Conservation (phyloP, 2,113 vertebrate genomes). For the Aramus guarauna region DNA sequence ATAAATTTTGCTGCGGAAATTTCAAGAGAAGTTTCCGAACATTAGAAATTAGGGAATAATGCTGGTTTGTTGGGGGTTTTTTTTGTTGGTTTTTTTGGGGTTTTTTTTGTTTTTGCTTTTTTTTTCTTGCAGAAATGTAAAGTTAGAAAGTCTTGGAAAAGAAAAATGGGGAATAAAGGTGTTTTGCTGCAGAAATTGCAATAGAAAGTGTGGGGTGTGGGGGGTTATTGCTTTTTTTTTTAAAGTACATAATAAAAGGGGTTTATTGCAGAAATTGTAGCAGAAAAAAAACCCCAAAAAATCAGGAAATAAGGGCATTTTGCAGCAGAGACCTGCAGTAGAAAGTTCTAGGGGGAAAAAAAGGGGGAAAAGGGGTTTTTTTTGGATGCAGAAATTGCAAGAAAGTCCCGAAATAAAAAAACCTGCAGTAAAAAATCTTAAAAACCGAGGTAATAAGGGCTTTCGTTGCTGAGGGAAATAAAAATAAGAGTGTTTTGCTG, state of each 20-base stretch:
- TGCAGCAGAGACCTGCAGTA: background rate
- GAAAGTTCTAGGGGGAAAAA: background rate
- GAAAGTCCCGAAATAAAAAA: background rate
- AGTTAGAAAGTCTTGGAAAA: background rate
- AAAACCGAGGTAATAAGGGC: background rate
- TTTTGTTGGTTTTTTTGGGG: too few species aligned
- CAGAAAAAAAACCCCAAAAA: background rate
- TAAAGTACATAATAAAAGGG: background rate
- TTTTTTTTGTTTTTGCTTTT: too few species aligned
- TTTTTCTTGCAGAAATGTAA: background rate
- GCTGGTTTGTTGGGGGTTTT: too few species aligned
- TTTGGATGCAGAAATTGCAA: background rate
- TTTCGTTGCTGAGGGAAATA: background rate
- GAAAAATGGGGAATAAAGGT: background rate
- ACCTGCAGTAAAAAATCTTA: background rate
- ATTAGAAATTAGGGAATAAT: background rate
- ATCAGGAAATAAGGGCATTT: background rate
- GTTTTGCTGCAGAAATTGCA: background rate
- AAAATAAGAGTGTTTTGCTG: background rate
- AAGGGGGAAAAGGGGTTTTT: background rate
- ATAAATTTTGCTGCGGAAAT: background rate
- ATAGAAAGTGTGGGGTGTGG: background rate
- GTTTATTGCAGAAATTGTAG: background rate
- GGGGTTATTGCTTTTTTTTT: background rate
- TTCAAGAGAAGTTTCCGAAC: too few species aligned